Percentiles rank a stretch among this genome's conserved stretches.
These are phyloP conservation scores for Cyphomyrus plagiostoma DNA, from an alignment of 2,113 vertebrate genomes.

Conservation along the genomic window DNA sequence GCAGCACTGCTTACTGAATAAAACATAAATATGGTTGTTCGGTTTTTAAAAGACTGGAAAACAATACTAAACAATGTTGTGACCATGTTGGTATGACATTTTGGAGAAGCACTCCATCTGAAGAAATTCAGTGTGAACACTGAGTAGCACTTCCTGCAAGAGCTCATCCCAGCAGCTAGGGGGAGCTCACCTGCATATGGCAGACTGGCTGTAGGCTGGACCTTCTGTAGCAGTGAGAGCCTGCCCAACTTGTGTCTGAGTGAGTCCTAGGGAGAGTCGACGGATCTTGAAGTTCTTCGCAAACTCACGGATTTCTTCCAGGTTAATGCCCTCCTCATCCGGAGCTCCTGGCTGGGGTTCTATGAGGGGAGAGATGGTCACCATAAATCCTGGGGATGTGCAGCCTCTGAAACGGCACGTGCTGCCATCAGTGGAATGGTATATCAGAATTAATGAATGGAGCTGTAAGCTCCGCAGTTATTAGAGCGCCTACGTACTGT, in stretches of 20 bases:
- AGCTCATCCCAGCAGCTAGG: neutral
- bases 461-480: neutral
- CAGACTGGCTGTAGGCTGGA: slow-evolving; percentile 93
- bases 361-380: slow-evolving; percentile 37
- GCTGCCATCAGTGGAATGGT: neutral
- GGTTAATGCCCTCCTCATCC: slow-evolving; percentile 85
- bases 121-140: neutral
- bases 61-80: neutral
- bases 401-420: neutral
- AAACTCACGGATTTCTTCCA: slow-evolving; percentile 94
- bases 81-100: neutral
- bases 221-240: slow-evolving; percentile 90
- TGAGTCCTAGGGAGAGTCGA: slow-evolving; percentile 82
- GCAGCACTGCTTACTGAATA: neutral
- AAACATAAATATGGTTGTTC: neutral
- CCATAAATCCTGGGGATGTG: neutral
- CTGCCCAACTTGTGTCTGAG: slow-evolving; percentile 94
- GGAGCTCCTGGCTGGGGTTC: slow-evolving; percentile 68
- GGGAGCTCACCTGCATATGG: slow-evolving; percentile 81
- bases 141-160: neutral
- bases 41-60: neutral
- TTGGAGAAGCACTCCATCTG: neutral
- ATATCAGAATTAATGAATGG: slow-evolving; percentile 9
- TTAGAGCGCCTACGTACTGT: slow-evolving; percentile 64
- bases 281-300: slow-evolving; percentile 98